These are phyloP conservation scores for Mylabris sibirica DNA, from an alignment of 2,888 invertebrate genomes.

Conservation along the genomic window DNA sequence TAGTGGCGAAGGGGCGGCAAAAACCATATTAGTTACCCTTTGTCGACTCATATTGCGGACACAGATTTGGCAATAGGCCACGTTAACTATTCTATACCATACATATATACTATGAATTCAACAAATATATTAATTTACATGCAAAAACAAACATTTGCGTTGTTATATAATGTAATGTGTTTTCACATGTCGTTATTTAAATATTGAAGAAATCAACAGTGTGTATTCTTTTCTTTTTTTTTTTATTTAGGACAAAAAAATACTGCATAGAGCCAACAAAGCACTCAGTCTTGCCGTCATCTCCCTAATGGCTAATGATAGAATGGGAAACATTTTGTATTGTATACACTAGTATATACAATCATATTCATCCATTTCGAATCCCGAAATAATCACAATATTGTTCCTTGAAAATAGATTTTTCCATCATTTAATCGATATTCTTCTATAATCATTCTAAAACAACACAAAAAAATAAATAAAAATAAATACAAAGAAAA, in stretches of 20 bases:
- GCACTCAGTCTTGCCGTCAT: not conserved
- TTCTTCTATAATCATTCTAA: not conserved
- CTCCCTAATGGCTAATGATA: constrained; percentile 9
- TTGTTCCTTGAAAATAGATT: not conserved
- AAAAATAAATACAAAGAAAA: constrained; percentile 12
- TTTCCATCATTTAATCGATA: not conserved
- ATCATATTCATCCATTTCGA: not conserved
- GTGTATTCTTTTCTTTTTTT: not conserved
- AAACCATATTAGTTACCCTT: constrained; percentile 62
- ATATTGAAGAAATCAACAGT: not conserved
- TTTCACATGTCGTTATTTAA: not conserved
- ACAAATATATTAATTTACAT: constrained; percentile 17
- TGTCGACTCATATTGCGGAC: constrained; percentile 55
- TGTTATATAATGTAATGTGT: not conserved
- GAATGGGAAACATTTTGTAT: constrained; percentile 4
- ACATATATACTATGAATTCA: constrained; percentile 30
- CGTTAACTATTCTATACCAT: constrained; percentile 19
- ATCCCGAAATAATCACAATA: not conserved
- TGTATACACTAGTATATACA: not conserved
- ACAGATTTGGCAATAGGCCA: constrained; percentile 47
- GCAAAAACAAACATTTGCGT: not conserved
- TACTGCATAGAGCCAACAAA: not conserved
- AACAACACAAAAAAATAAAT: not conserved
- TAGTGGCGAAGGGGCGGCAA: constrained; percentile 60
- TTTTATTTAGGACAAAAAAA: not conserved